phyloP scores from a whole-genome alignment of 2,113 vertebrate genomes.

The Cololabis saira region DNA sequence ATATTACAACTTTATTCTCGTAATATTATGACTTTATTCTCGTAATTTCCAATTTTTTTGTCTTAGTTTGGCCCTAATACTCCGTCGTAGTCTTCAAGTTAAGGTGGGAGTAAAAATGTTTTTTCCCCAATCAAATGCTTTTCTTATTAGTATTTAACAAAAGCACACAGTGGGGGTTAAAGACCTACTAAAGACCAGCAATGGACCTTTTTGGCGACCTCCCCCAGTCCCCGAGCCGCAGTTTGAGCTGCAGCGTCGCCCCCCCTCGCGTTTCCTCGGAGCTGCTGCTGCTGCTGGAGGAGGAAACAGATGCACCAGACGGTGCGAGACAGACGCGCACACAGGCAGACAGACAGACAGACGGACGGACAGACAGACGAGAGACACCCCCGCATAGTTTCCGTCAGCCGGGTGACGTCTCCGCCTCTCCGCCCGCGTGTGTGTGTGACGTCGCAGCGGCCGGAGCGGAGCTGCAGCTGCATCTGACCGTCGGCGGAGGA shows the following conservation, averaged over 20 bases:
- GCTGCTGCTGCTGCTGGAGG: conserved; percentile 6
- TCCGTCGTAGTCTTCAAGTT: no score
- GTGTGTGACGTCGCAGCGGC: conserved; percentile 76
- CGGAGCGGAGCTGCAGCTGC: conserved; percentile 78
- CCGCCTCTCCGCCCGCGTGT: conserved; percentile 72
- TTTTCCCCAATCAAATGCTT: neutral
- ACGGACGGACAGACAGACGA: conserved; percentile 46
- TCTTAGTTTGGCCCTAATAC: no score
- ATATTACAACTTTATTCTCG: no score
- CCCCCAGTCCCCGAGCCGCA: neutral
- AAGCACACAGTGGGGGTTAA: neutral
- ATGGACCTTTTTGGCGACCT: neutral
- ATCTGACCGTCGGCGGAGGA: conserved; percentile 75
- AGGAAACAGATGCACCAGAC: conserved; percentile 23
- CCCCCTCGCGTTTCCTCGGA: neutral
- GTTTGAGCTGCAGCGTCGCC: neutral
- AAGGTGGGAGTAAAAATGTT: no score
- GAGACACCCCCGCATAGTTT: conserved; percentile 82
- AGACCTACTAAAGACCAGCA: no score
- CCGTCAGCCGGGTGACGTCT: conserved; percentile 81
- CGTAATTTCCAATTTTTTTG: no score
- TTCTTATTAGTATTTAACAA: neutral
- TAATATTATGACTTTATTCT: no score
- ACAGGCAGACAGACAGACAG: conserved; percentile 53
- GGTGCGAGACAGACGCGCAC: conserved; percentile 46